Conservation (phyloP, 2,797 vertebrate genomes). For the Ptychadena robeensis region DNA sequence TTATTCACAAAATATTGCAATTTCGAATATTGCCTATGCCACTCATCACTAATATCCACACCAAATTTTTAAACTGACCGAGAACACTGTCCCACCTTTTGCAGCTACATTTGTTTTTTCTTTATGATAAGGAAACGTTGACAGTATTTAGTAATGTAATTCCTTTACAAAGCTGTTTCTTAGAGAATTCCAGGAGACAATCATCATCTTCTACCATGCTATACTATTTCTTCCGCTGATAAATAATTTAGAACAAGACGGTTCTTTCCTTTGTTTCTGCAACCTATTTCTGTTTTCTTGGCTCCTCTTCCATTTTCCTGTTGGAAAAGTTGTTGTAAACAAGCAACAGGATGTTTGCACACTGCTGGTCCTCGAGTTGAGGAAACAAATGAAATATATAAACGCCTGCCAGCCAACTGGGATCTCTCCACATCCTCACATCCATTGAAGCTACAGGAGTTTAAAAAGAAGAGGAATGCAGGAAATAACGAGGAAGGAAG, state of each 20-base stretch:
- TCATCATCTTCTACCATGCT: neutral
- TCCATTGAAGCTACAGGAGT: slow-evolving; percentile 15
- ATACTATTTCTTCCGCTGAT: neutral
- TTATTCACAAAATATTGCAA: too few species aligned
- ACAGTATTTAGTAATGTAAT: neutral
- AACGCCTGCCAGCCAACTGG: slow-evolving; percentile 15
- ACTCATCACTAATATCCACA: too few species aligned
- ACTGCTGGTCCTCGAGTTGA: slow-evolving; percentile 20
- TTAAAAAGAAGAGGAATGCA: slow-evolving; percentile 21
- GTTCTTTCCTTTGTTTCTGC: neutral
- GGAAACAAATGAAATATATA: slow-evolving; percentile 29
- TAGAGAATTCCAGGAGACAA: neutral
- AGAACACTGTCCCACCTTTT: neutral
- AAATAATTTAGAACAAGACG: neutral
- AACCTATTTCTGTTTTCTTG: slow-evolving; percentile 14
- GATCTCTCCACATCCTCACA: slow-evolving; percentile 12
- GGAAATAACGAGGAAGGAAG: slow-evolving; percentile 11
- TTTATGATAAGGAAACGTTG: neutral
- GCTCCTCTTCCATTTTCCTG: slow-evolving; percentile 25
- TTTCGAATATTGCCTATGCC: too few species aligned
- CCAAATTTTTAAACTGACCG: neutral
- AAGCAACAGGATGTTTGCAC: slow-evolving; percentile 35
- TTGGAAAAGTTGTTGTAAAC: slow-evolving; percentile 58
- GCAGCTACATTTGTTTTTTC: neutral
- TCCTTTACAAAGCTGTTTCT: neutral